Evolutionary conservation across 2,113 vertebrate species (phyloP).

Genomic region (Lophius piscatorius): DNA sequence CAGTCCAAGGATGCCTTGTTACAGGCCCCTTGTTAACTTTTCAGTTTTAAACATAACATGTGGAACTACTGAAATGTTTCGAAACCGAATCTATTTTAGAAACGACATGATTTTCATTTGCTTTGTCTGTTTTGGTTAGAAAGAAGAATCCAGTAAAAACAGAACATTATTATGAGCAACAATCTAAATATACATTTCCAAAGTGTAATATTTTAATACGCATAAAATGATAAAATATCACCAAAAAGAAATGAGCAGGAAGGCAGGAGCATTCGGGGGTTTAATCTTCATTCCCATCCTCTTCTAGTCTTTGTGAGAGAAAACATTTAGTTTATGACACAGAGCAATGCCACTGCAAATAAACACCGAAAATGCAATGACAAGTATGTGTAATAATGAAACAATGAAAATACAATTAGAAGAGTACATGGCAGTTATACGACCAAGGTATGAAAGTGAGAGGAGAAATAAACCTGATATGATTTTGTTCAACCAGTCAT

Average conservation of each 20-base stretch:
- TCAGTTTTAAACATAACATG: no score
- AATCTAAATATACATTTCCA: neutral
- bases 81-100: no score
- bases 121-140: no score
- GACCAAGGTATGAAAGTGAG: neutral
- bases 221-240: neutral
- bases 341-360: neutral
- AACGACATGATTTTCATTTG: no score
- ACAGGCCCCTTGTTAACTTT: no score
- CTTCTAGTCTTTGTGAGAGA: conserved; percentile 9
- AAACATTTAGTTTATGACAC: neutral
- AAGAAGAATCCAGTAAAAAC: no score
- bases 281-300: conserved; percentile 3
- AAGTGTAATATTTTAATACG: neutral
- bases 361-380: neutral
- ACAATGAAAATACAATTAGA: neutral
- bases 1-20: no score
- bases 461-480: neutral
- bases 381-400: neutral
- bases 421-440: neutral
- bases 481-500: neutral
- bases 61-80: no score
- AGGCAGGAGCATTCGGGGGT: neutral
- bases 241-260: neutral
- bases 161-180: no score